A percentile compares a stretch with the other conserved stretches of the same genome.
phyloP scores from a whole-genome alignment of 2,888 invertebrate genomes.

The Heliconius erato region DNA sequence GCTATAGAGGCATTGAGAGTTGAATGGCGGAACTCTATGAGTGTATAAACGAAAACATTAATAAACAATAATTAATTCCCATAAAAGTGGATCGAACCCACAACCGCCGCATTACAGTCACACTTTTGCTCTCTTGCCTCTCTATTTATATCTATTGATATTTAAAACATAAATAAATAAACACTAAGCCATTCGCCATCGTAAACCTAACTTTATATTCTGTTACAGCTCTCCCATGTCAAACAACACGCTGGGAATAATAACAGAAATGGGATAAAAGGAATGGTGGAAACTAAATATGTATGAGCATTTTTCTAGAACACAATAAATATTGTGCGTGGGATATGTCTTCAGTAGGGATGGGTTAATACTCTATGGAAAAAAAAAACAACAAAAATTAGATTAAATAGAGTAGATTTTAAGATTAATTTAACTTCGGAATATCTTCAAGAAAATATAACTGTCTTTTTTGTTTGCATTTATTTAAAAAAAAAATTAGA shows the following conservation, averaged over 20 bases:
- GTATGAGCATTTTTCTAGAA: conserved; percentile 22
- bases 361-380: not conserved
- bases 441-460: too few species aligned
- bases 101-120: too few species aligned
- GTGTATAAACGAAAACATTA: too few species aligned
- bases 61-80: too few species aligned
- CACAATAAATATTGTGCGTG: conserved; percentile 7
- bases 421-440: too few species aligned
- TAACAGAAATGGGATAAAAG: conserved; percentile 15
- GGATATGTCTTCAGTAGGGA: not conserved
- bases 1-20: too few species aligned
- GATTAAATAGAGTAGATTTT: too few species aligned
- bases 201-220: conserved; percentile 20
- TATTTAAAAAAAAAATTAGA: too few species aligned
- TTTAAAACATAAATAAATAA: conserved; percentile 26
- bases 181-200: conserved; percentile 5
- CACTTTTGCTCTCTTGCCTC: too few species aligned
- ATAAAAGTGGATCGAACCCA: too few species aligned
- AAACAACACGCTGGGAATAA: conserved; percentile 26
- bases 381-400: not conserved
- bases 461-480: too few species aligned
- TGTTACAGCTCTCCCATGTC: conserved; percentile 26
- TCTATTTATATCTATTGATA: conserved; percentile 4
- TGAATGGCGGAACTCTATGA: too few species aligned
- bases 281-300: conserved; percentile 19